Base-by-base conservation (phyloP, 2,888 invertebrate genomes). In the Rotaria sp. region DNA sequence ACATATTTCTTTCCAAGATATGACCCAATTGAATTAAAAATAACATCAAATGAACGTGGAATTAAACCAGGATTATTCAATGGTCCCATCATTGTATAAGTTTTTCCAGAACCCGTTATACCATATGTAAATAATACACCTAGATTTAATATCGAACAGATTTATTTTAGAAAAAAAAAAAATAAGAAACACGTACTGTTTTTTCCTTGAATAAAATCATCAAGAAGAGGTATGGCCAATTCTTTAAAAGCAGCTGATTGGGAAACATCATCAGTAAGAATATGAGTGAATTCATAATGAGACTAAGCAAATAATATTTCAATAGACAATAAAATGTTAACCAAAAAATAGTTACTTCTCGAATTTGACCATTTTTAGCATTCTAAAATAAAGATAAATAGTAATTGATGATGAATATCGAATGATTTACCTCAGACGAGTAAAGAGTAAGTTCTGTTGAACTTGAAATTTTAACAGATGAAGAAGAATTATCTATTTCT, bases 91-190 rank as follows among this genome's bases (percentile, higher is more conserved):
- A 99, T 96, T 0, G 98, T 99, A 90, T 94, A 96, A 0, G 99
- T 99, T 92, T 99, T 99, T 0, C 99, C 99, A 87, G 93, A 93
- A 5, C 96, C 96, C 0, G 98, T 98, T 10, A 98, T 96, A 30
- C 99, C 98, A 90, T 99, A 99, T 0, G 97, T 96, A 91, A 99
- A 98, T 85, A 99, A 92, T 52, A 99, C 75, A 38, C 86, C 86
- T 80, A 80, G 7, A 80, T 52, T 52, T 52, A 24, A 24, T 52
- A 52, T 24, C 21, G 3, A 24, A 52, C 50, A 52, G 21, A 52
- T 0, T 4, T 52, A 18, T n/a, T 30, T 10, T 10, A 59, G 11
- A 15, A 15, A 2, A 30, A 30, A 59, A 21, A 41, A 7, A 41
- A 75, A 38, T 84, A 13, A 45, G 8, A 45, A 4, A 11, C 88